A percentile compares a stretch with the other conserved stretches of the same genome.
Evolutionary conservation across 2,113 vertebrate species (phyloP).

Genomic region (Emydura subglobosa): DNA sequence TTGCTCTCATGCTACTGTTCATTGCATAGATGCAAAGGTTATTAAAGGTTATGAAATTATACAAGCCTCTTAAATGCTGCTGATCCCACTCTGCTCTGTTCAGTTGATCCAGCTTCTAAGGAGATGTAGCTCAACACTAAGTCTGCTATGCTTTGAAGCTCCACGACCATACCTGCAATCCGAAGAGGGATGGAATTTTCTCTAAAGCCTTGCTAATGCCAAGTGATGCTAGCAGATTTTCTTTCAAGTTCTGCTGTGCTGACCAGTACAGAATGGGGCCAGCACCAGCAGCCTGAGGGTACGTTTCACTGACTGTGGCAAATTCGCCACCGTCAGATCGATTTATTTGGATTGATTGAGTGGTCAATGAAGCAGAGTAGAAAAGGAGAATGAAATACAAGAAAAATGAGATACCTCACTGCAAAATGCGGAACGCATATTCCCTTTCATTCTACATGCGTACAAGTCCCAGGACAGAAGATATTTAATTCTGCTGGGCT

Average conservation of each 20-base stretch:
- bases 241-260: not conserved
- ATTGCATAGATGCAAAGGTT: not conserved
- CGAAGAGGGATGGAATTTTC: not conserved
- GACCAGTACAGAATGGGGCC: not conserved
- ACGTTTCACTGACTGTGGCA: no score
- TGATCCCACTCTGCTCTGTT: not conserved
- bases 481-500: not conserved
- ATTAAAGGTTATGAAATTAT: not conserved
- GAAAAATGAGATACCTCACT: not conserved
- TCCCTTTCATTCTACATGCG: not conserved
- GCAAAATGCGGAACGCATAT: not conserved
- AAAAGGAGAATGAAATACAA: not conserved
- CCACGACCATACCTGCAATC: fast-evolving
- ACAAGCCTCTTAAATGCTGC: not conserved
- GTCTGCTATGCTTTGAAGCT: not conserved
- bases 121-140: not conserved
- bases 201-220: not conserved
- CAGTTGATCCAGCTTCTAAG: not conserved
- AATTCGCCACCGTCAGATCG: no score
- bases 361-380: not conserved
- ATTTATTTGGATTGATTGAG: no score
- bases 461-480: not conserved
- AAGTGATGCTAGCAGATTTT: not conserved
- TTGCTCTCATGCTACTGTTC: not conserved
- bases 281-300: not conserved